phyloP scores from a whole-genome alignment of 2,113 vertebrate genomes.

The cattle (Bos taurus) region ARS-UCD2.0 NC_037350.1:37819001-37819500 shows the following conservation, averaged over 20 bases:
- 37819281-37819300: background rate
- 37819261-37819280: background rate
- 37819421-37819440: background rate
- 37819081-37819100: background rate
- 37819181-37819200: background rate
- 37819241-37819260: background rate
- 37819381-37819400: background rate
- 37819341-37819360: background rate
- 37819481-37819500: background rate
- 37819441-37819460: background rate
- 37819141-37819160: background rate
- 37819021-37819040: background rate
- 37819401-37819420: background rate
- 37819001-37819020: background rate
- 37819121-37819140: background rate
- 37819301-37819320: background rate
- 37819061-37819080: background rate
- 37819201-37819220: background rate
- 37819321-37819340: background rate
- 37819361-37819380: background rate
- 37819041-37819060: background rate
- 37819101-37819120: rapidly evolving
- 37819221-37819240: background rate
- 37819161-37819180: background rate
- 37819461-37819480: background rate